A percentile compares a stretch with the other conserved stretches of the same genome.
These are phyloP conservation scores for Lasioglossum leucozonium DNA, from an alignment of 2,888 invertebrate genomes.

Conservation along the genomic window DNA sequence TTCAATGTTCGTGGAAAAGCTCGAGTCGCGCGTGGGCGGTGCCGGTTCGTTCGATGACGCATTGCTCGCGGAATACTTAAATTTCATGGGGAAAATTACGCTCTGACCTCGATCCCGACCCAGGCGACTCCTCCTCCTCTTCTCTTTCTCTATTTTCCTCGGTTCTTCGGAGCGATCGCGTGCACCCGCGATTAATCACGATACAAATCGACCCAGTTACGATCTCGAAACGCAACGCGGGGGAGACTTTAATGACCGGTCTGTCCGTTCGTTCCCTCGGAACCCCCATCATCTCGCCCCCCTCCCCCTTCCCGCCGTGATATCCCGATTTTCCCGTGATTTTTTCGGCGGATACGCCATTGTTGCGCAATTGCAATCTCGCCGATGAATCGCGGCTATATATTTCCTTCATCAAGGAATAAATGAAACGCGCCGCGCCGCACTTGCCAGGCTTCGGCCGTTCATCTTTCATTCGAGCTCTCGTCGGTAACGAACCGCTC, in stretches of 20 bases:
- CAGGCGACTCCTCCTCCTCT: not conserved
- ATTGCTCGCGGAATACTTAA: slow-evolving; percentile 58
- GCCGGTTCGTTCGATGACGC: slow-evolving; percentile 45
- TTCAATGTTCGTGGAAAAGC: slow-evolving; percentile 29
- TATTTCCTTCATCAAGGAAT: not conserved
- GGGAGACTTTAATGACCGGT: slow-evolving; percentile 24
- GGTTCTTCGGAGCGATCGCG: slow-evolving; percentile 42
- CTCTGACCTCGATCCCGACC: slow-evolving; percentile 50
- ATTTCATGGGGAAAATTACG: slow-evolving; percentile 59
- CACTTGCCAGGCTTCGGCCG: not conserved
- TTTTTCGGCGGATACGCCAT: not conserved
- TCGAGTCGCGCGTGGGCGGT: slow-evolving; percentile 7
- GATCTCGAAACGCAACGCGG: slow-evolving; percentile 30
- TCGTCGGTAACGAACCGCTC: too few species aligned
- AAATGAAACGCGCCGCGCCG: not conserved
- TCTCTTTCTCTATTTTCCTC: not conserved
- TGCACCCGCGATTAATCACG: slow-evolving; percentile 60
- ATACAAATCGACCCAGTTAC: slow-evolving; percentile 64
- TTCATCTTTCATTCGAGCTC: not conserved
- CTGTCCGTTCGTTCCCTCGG: not conserved
- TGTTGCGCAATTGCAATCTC: not conserved
- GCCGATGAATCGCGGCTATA: not conserved
- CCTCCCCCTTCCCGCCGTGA: too few species aligned
- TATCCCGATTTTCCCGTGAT: not conserved
- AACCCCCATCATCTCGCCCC: not conserved